These are phyloP conservation scores for Odontesthes bonariensis DNA, from an alignment of 2,113 vertebrate species.

Conservation along the genomic window DNA sequence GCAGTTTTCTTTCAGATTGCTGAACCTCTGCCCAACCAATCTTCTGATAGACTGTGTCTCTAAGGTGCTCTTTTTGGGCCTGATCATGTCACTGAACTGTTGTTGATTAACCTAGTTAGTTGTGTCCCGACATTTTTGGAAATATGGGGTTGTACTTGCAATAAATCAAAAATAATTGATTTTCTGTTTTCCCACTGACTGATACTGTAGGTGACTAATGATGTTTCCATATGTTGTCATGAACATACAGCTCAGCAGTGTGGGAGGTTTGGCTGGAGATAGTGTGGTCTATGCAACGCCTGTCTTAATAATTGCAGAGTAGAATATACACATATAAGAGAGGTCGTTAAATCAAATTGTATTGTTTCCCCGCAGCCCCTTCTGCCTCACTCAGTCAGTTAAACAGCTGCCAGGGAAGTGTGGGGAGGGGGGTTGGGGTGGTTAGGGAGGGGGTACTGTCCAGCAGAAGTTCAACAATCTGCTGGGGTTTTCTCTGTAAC, in stretches of 20 bases:
- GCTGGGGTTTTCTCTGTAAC: conserved; percentile 52
- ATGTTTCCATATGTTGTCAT: not conserved
- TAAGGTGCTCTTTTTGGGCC: too few relatives aligned
- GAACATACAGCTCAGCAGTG: not conserved
- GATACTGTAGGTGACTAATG: not conserved
- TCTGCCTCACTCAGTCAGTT: conserved; percentile 53
- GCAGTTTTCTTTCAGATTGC: too few relatives aligned
- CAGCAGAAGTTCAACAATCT: conserved; percentile 63
- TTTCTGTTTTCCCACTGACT: too few relatives aligned
- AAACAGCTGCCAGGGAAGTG: conserved; percentile 74
- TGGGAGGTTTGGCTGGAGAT: not conserved
- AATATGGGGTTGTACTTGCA: too few relatives aligned
- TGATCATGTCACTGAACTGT: too few relatives aligned
- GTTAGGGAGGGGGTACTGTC: conserved; percentile 10
- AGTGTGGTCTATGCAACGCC: not conserved
- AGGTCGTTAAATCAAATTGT: conserved; percentile 47
- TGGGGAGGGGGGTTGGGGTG: conserved; percentile 12
- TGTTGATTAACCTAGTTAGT: too few relatives aligned
- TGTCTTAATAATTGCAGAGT: conserved; percentile 7
- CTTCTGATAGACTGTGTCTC: too few relatives aligned
- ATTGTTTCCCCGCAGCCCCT: conserved; percentile 61
- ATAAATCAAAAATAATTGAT: too few relatives aligned
- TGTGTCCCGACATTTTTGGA: too few relatives aligned
- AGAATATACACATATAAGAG: conserved; percentile 25
- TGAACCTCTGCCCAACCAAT: too few relatives aligned